Conservation (phyloP, 2,797 vertebrate genomes). For the Pseudocheirus occidentalis region DNA sequence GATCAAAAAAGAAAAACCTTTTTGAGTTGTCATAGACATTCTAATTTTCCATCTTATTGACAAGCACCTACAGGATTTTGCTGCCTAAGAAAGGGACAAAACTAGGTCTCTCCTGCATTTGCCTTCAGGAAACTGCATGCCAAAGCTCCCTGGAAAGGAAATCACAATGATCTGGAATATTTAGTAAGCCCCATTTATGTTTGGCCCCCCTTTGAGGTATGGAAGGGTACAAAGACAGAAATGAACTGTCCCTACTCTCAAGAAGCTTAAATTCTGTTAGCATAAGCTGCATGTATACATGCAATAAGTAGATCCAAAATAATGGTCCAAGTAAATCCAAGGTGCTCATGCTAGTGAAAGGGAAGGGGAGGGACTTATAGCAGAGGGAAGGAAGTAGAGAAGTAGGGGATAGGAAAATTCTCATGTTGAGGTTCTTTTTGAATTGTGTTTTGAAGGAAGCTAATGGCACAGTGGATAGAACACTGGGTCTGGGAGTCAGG, state of each 20-base stretch:
- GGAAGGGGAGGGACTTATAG: not conserved
- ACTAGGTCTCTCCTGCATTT: not conserved
- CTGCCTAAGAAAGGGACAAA: not conserved
- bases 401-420: not conserved
- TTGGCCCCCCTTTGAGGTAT: not conserved
- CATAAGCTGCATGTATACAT: not conserved
- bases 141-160: not conserved
- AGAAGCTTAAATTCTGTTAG: not conserved
- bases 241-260: not conserved
- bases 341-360: not conserved
- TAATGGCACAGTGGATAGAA: not conserved
- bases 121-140: not conserved
- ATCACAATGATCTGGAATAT: not conserved
- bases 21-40: not conserved
- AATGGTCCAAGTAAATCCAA: not conserved
- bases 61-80: not conserved
- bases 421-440: not conserved
- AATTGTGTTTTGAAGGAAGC: not conserved
- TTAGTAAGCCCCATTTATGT: not conserved
- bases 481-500: not conserved
- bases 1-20: conserved; percentile 6
- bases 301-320: not conserved
- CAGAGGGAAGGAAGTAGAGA: not conserved
- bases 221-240: not conserved
- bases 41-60: conserved; percentile 6